These are phyloP conservation scores for Atopsyche davidsoni DNA, from an alignment of 1,140 invertebrate species.

Conservation along the genomic window DNA sequence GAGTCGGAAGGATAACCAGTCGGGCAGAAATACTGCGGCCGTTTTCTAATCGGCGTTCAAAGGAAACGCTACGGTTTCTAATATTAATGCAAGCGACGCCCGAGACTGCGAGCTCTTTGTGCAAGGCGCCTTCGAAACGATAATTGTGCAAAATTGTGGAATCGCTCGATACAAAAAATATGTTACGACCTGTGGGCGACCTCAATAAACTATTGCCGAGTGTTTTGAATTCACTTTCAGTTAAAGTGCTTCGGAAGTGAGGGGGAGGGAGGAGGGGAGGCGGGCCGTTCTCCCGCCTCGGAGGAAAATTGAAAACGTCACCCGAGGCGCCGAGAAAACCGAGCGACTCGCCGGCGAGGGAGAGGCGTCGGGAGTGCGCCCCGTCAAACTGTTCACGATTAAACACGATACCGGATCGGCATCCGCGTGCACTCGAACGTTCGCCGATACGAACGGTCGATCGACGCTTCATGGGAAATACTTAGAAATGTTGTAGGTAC, in stretches of 20 bases:
- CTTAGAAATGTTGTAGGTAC: too few species aligned
- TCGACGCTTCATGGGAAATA: too few species aligned
- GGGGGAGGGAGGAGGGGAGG: too few species aligned
- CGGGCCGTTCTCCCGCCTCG: too few species aligned
- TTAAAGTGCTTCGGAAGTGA: slow-evolving; percentile 2
- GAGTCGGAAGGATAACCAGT: slow-evolving; percentile 20
- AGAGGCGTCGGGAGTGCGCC: too few species aligned
- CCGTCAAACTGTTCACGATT: too few species aligned
- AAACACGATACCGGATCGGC: too few species aligned
- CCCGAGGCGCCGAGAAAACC: not conserved
- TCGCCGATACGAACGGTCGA: too few species aligned
- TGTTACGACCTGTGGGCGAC: slow-evolving; percentile 22
- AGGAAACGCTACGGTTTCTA: slow-evolving; percentile 23
- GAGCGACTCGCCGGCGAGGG: not conserved
- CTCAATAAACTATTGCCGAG: slow-evolving; percentile 20
- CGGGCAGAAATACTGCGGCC: slow-evolving; percentile 13
- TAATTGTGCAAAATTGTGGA: slow-evolving; percentile 30
- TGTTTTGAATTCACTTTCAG: slow-evolving; percentile 24
- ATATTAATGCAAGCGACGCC: slow-evolving; percentile 21
- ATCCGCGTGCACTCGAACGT: too few species aligned
- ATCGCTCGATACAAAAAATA: slow-evolving; percentile 23
- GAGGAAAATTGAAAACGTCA: not conserved
- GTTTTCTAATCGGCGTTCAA: slow-evolving; percentile 22
- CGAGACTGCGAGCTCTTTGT: slow-evolving; percentile 19
- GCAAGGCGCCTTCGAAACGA: slow-evolving; percentile 25